Evolutionary conservation across 2,888 invertebrate species (phyloP), one percentile per base, ranked within the genome.

Genomic region (Elysia crispata): DNA sequence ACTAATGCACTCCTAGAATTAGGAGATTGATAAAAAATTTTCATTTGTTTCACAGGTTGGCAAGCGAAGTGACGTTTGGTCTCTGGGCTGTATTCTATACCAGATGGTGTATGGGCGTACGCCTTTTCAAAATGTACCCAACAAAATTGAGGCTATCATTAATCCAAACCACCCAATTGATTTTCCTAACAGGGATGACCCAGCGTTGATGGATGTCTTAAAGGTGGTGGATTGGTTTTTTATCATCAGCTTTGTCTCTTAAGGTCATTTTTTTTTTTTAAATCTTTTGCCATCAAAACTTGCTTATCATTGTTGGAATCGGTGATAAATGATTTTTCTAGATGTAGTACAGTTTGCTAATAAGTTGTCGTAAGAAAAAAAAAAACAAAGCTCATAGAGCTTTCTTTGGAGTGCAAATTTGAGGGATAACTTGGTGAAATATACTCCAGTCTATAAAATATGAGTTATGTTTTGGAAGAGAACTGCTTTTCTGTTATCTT

Each of bases 61-160:
- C 83, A 96, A 95, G 85, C 97, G 96, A 90, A 96, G 98, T 66
- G 98, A 99, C 92, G 97, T 99, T 76, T 99, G 99, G 99, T 98
- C 98, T 0, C 93, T 99, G 85, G 99, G 99, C 30, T 98, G 98
- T 91, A 99, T 99, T 89, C 94, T 99, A 83, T 99, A 98, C 93
- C 95, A 96, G 91, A 94, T 99, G 92, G 95, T 97, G 62, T 98
- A 97, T 92, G 96, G 96, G 0, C 94, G 94, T 87, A 97, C 98
- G 0, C 99, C 99, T 0, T 99, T 98, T 92, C 95, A 96, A 62
- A 95, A 97, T 91, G 95, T 97, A 84, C 93, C 93, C 60, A 94
- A 95, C 85, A 97, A 97, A 93, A 93, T 96, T 76, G 94, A 94
- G 85, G 96, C 96, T 81, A 97, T 98, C 85, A 94, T 95, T 70